Percentiles rank a stretch among this genome's conserved stretches.
Evolutionary conservation across 2,888 invertebrate genomes (phyloP).

Genomic region (Sturmia bella): DNA sequence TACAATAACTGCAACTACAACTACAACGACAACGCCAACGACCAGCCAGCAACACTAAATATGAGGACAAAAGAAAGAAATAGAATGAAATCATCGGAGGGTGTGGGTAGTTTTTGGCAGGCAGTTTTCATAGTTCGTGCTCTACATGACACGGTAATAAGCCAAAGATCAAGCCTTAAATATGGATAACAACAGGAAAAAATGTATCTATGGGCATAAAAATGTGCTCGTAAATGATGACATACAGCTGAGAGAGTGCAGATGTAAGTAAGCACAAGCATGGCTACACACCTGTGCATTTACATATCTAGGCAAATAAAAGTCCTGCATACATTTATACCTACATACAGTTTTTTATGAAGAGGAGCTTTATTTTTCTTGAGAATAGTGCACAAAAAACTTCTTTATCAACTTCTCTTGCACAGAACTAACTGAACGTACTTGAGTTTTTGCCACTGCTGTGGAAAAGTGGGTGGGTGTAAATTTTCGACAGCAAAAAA

Average conservation of each 20-base stretch:
- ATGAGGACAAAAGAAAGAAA: constrained; percentile 17
- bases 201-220: not conserved
- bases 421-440: constrained; percentile 32
- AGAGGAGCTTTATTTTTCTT: constrained; percentile 37
- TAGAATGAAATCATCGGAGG: constrained; percentile 31
- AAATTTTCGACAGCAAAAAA: constrained; percentile 17
- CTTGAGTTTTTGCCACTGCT: constrained; percentile 16
- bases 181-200: constrained; percentile 72
- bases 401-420: constrained; percentile 33
- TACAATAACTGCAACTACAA: constrained; percentile 36
- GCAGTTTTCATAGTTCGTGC: constrained; percentile 71
- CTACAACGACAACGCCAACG: constrained; percentile 28
- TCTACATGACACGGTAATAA: constrained; percentile 79
- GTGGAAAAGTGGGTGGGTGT: constrained; percentile 33
- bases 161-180: constrained; percentile 78
- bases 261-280: not conserved
- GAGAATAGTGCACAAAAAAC: constrained; percentile 29
- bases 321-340: not conserved
- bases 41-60: constrained; percentile 8
- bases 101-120: constrained; percentile 61
- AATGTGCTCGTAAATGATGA: constrained; percentile 31
- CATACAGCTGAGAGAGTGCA: not conserved
- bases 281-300: not conserved
- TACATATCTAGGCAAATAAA: not conserved
- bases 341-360: constrained; percentile 12